These are phyloP conservation scores for Manis javanica DNA, from an alignment of 2,797 vertebrate genomes.

Conservation along the genomic window DNA sequence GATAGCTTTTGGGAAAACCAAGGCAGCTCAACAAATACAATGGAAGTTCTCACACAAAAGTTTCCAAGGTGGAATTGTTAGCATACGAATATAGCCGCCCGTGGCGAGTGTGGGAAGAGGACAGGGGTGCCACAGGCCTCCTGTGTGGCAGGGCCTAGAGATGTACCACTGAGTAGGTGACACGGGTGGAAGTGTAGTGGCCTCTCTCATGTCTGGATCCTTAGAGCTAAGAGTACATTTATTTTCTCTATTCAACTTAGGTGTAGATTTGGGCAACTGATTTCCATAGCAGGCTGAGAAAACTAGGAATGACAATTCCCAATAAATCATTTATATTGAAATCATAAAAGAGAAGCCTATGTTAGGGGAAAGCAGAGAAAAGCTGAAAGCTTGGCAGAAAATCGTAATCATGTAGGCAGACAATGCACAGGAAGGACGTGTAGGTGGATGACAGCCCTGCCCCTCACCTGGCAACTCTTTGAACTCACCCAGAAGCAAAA, in stretches of 20 bases:
- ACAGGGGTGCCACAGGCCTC: background rate
- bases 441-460: background rate
- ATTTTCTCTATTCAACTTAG: conserved; percentile 59
- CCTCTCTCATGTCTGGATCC: background rate
- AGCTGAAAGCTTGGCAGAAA: background rate
- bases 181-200: too few species aligned
- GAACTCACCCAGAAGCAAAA: background rate
- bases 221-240: conserved; percentile 39
- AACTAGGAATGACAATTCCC: conserved; percentile 56
- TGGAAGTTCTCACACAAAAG: background rate
- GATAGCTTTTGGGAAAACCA: background rate
- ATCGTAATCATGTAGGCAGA: background rate
- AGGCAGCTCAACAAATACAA: conserved; percentile 26
- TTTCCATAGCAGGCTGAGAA: conserved; percentile 75
- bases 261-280: conserved; percentile 48
- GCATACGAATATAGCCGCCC: background rate
- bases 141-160: background rate
- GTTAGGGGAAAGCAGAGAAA: conserved; percentile 16
- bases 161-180: background rate
- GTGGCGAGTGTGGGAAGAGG: background rate
- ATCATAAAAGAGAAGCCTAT: conserved; percentile 50
- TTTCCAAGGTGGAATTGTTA: background rate
- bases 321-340: conserved; percentile 45
- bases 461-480: background rate
- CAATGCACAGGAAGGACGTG: background rate